Percentiles rank a stretch among this genome's conserved stretches.
These are phyloP conservation scores for Dryobotodes eremita DNA, from an alignment of 2,888 invertebrate species.

Conservation along the genomic window DNA sequence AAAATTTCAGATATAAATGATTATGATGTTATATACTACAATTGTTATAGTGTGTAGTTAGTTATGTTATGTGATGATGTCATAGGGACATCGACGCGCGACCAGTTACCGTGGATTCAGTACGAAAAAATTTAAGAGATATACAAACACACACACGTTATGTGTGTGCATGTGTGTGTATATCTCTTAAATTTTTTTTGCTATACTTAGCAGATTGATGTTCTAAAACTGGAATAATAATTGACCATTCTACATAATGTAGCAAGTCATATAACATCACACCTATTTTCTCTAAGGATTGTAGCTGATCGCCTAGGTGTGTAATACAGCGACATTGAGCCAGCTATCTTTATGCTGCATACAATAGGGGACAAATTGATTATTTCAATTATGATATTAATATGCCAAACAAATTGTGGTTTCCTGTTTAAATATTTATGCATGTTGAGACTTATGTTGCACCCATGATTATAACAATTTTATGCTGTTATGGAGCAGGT, in stretches of 20 bases:
- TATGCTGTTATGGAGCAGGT: background rate
- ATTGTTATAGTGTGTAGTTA: no score
- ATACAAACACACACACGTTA: no score
- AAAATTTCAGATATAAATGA: no score
- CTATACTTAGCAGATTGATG: background rate
- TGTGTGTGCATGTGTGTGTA: no score
- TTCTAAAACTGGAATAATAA: background rate
- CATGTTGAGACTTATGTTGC: background rate
- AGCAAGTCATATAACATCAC: background rate
- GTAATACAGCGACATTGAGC: background rate
- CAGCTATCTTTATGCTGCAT: background rate
- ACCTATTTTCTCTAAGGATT: background rate
- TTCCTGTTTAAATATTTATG: background rate
- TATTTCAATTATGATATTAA: background rate
- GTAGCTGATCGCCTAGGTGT: background rate
- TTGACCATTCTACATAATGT: background rate
- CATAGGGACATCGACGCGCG: no score
- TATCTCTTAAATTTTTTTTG: no score
- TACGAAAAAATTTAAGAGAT: no score
- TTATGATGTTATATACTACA: no score
- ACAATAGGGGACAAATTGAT: slow-evolving; percentile 3
- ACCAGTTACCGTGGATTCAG: no score
- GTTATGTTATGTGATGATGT: no score
- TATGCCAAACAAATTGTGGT: background rate
- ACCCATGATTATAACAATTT: background rate